Conservation (phyloP, 2,113 vertebrate species). For the Phoenicopterus ruber region DNA sequence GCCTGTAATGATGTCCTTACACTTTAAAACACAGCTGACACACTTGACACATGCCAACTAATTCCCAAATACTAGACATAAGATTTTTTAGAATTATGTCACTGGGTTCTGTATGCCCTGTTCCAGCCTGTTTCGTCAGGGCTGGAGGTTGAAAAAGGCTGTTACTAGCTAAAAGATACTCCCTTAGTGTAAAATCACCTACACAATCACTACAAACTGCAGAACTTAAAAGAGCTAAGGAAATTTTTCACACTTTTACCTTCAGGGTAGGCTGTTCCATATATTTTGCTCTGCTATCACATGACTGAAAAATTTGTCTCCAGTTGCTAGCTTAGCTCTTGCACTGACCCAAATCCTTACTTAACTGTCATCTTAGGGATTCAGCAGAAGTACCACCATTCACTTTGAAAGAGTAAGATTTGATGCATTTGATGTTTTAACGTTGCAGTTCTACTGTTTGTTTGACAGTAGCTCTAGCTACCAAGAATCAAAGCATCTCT, state of each 20-base stretch:
- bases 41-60: not conserved
- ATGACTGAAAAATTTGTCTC: not conserved
- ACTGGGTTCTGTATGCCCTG: not conserved
- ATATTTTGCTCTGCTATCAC: not conserved
- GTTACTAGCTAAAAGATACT: not conserved
- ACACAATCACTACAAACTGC: not conserved
- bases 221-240: not conserved
- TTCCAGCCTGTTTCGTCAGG: not conserved
- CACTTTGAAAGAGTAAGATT: not conserved
- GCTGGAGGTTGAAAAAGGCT: not conserved
- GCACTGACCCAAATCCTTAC: not conserved
- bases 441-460: not conserved
- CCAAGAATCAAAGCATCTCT: not conserved
- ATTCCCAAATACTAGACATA: not conserved
- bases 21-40: not conserved
- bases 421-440: not conserved
- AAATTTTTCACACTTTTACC: not conserved
- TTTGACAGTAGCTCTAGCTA: not conserved
- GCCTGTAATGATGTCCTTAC: not conserved
- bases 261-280: not conserved
- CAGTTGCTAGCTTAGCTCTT: not conserved
- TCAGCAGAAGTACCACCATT: not conserved
- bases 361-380: not conserved
- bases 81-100: rapidly evolving
- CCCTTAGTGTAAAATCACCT: not conserved